These are phyloP conservation scores for Phodopus roborovskii DNA, from an alignment of 2,113 vertebrate species.

Conservation along the genomic window DNA sequence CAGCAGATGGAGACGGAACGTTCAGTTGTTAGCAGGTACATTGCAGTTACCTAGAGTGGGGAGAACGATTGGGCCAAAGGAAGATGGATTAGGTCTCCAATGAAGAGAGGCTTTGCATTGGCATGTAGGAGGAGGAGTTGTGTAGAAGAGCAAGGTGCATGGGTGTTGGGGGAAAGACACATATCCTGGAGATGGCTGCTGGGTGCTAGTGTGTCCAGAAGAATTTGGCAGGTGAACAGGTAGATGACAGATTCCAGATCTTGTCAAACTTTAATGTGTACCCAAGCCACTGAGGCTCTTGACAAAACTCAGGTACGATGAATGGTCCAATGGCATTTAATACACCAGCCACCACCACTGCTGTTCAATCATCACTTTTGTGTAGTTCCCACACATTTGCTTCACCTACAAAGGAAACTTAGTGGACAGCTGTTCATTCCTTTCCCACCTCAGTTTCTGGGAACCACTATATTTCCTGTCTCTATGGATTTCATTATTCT, in stretches of 20 bases:
- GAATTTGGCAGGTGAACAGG: not conserved
- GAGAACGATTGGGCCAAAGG: not conserved
- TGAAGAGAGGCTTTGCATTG: not conserved
- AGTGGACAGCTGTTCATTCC: not conserved
- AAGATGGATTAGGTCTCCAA: not conserved
- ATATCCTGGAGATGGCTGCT: not conserved
- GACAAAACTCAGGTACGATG: not conserved
- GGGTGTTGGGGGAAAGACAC: slow-evolving; percentile 9
- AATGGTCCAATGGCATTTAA: not conserved
- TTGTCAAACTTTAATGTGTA: not conserved
- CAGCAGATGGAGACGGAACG: not conserved
- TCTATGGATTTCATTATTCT: not conserved
- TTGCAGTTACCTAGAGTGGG: not conserved
- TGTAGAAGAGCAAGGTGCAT: not conserved
- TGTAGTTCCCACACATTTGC: not conserved
- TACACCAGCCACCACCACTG: not conserved
- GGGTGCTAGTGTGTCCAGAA: not conserved
- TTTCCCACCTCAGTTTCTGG: not conserved
- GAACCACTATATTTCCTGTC: not conserved
- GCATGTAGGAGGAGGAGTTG: not conserved
- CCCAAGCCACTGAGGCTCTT: not conserved
- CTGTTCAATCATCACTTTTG: not conserved
- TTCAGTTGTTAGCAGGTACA: not conserved
- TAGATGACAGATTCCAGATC: not conserved
- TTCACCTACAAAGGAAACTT: not conserved